Conservation (phyloP, 2,113 vertebrate genomes). For the Pelodiscus sinensis region DNA sequence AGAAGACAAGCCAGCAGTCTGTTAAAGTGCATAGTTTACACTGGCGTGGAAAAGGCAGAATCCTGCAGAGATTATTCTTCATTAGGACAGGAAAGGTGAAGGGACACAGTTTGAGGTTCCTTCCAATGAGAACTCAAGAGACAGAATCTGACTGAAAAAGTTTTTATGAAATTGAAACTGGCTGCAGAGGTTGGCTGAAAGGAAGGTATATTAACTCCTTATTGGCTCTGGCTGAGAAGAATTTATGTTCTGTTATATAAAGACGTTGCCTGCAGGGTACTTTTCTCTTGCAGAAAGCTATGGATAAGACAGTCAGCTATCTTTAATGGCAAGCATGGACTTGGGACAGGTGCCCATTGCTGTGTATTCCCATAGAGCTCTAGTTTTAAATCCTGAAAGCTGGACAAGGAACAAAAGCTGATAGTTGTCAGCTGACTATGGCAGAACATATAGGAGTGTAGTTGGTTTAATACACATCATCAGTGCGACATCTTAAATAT, state of each 20-base stretch:
- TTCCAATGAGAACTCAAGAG: slow-evolving; percentile 48
- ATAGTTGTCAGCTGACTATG: slow-evolving; percentile 25
- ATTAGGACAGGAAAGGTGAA: slow-evolving; percentile 39
- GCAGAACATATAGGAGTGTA: neutral
- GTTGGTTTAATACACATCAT: slow-evolving; percentile 4
- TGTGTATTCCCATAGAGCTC: slow-evolving; percentile 9
- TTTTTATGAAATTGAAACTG: slow-evolving; percentile 60
- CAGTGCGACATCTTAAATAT: neutral
- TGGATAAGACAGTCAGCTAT: neutral
- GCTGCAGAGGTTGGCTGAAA: slow-evolving; percentile 66
- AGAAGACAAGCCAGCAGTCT: slow-evolving; percentile 39
- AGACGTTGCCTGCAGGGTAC: neutral
- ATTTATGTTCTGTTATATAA: neutral
- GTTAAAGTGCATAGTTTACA: slow-evolving; percentile 33
- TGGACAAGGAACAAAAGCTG: neutral
- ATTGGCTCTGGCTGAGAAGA: slow-evolving; percentile 19
- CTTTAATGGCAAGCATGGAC: neutral
- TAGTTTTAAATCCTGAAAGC: slow-evolving; percentile 20
- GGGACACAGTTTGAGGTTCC: slow-evolving; percentile 62
- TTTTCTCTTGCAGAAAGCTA: neutral
- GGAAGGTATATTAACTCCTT: slow-evolving; percentile 16
- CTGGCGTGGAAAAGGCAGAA: slow-evolving; percentile 55
- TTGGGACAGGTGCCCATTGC: rapidly evolving
- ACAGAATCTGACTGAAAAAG: slow-evolving; percentile 55
- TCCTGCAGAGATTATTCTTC: slow-evolving; percentile 49